Percentiles rank a stretch among this genome's conserved stretches.
These are phyloP conservation scores for pig (Sus scrofa) DNA, from an alignment of 2,113 vertebrate genomes.

Conservation along the genomic window T2T-Sscrofa CM000825.6:42521001-42521500, in stretches of 20 bases:
- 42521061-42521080: slow-evolving; percentile 4
- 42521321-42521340: no score
- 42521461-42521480: no score
- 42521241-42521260: not conserved
- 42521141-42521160: not conserved
- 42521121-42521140: not conserved
- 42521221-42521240: not conserved
- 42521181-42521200: not conserved
- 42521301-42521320: not conserved
- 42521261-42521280: not conserved
- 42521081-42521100: not conserved
- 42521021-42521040: not conserved
- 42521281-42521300: not conserved
- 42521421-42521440: no score
- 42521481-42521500: no score
- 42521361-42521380: no score
- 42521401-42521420: no score
- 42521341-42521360: no score
- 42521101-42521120: not conserved
- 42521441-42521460: no score
- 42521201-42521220: not conserved
- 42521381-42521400: no score
- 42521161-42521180: not conserved
- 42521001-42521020: not conserved
- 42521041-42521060: slow-evolving; percentile 48